Base-by-base conservation (phyloP, 92 coral and sea anemone genomes). In the Virgularia gustaviana region DNA sequence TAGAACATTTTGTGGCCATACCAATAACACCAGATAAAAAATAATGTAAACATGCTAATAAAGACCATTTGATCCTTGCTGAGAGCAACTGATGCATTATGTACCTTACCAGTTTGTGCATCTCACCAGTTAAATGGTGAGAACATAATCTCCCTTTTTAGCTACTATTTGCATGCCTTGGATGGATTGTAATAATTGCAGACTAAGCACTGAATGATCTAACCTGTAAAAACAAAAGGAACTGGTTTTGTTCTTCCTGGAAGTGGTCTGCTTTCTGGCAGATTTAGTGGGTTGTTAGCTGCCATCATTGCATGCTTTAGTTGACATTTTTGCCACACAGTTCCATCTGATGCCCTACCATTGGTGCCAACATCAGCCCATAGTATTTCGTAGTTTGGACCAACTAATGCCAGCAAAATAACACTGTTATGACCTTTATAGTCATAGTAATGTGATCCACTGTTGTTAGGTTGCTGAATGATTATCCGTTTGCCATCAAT, bases 301-400 rank as follows among this genome's bases (percentile, higher is more conserved):
- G 45, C 7, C 45, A 15, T 7, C 8, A 39, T 7, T 7, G 8
- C 15, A 39, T 39, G 7, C 45, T 39, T 39, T 15, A 54, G 27
- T 3, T 1, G 1, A 12, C 60, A n/a, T 32, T 3, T 54, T 19
- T 4, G 19, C 60, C 60, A 54, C 1, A 19, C 60, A 2, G 25
- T 27, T 16, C 60, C 60, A 54, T 54, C 60, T 3, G 60, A 27
- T 54, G 27, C 60, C 3, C 27, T 2, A 13, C 60, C 60, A 54
- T 54, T 54, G 6, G 60, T 54, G 1, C 60, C 60, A n/a, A 54
- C 60, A 19, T 54, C 60, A 1, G 60, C 27, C 19, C 27, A 54
- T 2, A 45, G 2, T 18, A 18, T 15, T 45, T 45, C 53, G 22
- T 45, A 45, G 10, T 45, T 24, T 9, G 53, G 53, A 45, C 53